Base-by-base conservation (phyloP, 2,888 invertebrate species). In the Psococerastis gibbosa region DNA sequence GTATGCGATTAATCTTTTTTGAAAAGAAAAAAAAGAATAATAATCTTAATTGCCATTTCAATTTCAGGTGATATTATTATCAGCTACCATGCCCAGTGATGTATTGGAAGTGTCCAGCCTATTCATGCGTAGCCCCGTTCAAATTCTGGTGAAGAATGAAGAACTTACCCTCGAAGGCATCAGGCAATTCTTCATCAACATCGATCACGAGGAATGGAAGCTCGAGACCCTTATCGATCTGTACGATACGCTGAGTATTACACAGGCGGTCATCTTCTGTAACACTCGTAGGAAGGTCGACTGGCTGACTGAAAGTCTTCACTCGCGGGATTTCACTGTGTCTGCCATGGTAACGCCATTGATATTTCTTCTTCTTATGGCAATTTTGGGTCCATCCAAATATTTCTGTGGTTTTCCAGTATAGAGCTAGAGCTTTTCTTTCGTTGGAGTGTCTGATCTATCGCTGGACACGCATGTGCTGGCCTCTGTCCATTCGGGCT, bases 251-350 rank as follows among this genome's bases (percentile, higher is more conserved):
- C 70, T 99, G 56, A 94, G 94, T 57, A 97, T 99, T 60, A 95
- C 98, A 51, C 98, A 99, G 67, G 95, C 98, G 55, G 98, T 99
- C 46, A 98, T 98, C 60, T 98, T 98, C 72, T 97, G 97, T 65
- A 99, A 99, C 68, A 99, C 97, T 48, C 80, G 97, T 54, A 89
- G 97, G 66, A 97, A 97, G 80, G 94, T 98, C 51, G 97, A 98
- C 61, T 91, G 88, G 80, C 74, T 99, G 47, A 95, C 95, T 27
- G 85, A 91, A 56, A 87, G 79, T 55, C 95, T 99, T 95, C 83
- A 84, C 56, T 71, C 69, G 52, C 76, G 88, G 51, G 91, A 97
- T 60, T 97, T 97, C 64, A 98, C 98, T 38, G 97, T 99, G 46
- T 97, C 95, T 16, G 91, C 94, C 50, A 94, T 99, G 68, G 71